Conservation (phyloP, 2,797 vertebrate species). For the Myotis daubentonii region DNA sequence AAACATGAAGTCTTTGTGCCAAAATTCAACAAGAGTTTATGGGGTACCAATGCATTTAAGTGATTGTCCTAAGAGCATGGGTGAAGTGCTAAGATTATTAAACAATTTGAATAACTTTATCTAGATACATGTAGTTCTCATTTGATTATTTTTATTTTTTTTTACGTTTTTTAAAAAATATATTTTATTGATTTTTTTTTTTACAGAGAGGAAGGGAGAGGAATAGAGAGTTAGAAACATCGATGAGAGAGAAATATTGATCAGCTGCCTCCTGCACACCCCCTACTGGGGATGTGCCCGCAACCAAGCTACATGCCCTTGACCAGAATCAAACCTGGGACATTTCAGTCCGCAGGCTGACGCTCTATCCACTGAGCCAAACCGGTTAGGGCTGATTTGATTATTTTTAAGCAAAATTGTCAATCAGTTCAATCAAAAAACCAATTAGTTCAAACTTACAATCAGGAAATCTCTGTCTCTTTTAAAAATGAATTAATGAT, state of each 20-base stretch:
- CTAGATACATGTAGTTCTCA: background rate
- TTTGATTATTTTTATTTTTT: conserved; percentile 2
- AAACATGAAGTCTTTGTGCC: background rate
- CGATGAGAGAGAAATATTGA: no score
- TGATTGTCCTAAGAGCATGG: background rate
- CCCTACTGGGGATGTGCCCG: no score
- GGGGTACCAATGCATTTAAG: background rate
- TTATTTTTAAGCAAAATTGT: background rate
- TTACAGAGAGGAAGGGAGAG: no score
- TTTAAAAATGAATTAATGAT: background rate
- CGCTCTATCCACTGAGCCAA: no score
- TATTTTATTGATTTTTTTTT: no score
- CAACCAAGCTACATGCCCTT: no score
- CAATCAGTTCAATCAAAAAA: background rate
- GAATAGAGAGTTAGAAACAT: no score
- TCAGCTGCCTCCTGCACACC: no score
- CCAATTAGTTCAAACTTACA: background rate
- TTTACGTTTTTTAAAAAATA: no score
- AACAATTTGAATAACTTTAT: background rate
- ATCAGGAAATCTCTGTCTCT: background rate
- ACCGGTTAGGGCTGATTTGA: background rate
- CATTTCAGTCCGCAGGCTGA: no score
- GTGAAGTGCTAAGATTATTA: background rate
- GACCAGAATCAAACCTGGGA: no score
- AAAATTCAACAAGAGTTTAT: background rate